Base-by-base conservation (phyloP, 2,888 invertebrate species). In the Philereme vetulata region DNA sequence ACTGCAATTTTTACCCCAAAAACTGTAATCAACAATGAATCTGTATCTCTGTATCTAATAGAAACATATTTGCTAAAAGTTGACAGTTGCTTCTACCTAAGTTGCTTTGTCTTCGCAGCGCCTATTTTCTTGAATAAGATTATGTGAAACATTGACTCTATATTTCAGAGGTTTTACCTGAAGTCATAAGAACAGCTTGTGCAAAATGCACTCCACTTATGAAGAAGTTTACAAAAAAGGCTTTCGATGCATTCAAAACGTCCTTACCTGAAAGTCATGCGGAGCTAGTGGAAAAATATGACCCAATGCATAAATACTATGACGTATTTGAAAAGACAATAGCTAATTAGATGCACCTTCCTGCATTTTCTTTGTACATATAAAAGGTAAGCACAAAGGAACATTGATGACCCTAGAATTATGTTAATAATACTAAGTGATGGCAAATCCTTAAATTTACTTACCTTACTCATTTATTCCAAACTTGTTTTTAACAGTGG, bases 251-350 rank as follows among this genome's bases (percentile, higher is more conserved):
- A 63, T 91, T 96, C 71, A 93, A 94, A 60, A 92, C 93, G 50
- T 88, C 94, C 51, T 93, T 94, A 71, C 93, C 94, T 0, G 91
- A 93, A 0, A 85, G 93, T 75, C 95, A 95, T 93, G 92, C 90
- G 1, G 86, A 93, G 62, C 84, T 96, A 38, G 93, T 94, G 76
- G 88, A 79, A 45, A 95, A 94, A 84, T 95, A 94, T 75, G 96
- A 96, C 78, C 94, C 95, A 4, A 86, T 92, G 4, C 93, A 94
- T 38, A 81, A 90, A 67, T 95, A 84, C 67, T 85, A 78, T 64
- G 78, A 75, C 40, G 69, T 63, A 21, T 86, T 87, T 56, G 78
- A 95, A 88, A 92, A 90, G 72, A 86, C 74, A 10, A 72, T 87
- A 53, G 75, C 78, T 4, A 71, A 64, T 47, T 85, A 51, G 61